phyloP scores from a whole-genome alignment of 2,888 invertebrate genomes.

The Galerucella calmariensis region DNA sequence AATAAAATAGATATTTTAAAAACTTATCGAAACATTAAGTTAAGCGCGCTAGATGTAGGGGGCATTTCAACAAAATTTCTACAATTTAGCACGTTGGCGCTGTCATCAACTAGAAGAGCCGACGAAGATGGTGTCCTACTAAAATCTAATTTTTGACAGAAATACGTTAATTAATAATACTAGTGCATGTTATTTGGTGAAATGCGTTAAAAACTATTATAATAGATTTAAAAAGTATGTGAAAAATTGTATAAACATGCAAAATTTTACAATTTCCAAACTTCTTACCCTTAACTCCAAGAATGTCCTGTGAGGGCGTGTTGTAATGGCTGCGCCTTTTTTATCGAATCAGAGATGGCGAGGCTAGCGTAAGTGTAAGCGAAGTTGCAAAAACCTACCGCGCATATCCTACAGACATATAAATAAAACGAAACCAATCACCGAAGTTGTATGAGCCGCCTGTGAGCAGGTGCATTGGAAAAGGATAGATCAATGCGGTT shows the following conservation, averaged over 20 bases:
- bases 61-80: constrained; percentile 75
- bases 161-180: constrained; percentile 17
- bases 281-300: constrained; percentile 65
- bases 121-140: constrained; percentile 54
- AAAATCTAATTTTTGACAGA: constrained; percentile 39
- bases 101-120: constrained; percentile 69
- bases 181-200: background rate
- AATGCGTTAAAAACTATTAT: background rate
- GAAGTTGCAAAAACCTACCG: constrained; percentile 25
- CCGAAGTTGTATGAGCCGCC: background rate
- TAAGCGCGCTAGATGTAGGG: constrained; percentile 67
- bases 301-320: constrained; percentile 72
- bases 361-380: constrained; percentile 58
- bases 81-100: constrained; percentile 76
- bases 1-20: constrained; percentile 32
- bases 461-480: background rate
- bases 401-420: constrained; percentile 18
- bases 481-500: background rate
- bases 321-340: constrained; percentile 64
- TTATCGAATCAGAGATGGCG: constrained; percentile 66
- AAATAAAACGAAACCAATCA: constrained; percentile 19
- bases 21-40: constrained; percentile 50
- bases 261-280: constrained; percentile 26
- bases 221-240: background rate
- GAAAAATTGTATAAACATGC: constrained; percentile 20